Evolutionary conservation across 2,888 invertebrate genomes (phyloP).

Genomic region (Spilarctia lutea): DNA sequence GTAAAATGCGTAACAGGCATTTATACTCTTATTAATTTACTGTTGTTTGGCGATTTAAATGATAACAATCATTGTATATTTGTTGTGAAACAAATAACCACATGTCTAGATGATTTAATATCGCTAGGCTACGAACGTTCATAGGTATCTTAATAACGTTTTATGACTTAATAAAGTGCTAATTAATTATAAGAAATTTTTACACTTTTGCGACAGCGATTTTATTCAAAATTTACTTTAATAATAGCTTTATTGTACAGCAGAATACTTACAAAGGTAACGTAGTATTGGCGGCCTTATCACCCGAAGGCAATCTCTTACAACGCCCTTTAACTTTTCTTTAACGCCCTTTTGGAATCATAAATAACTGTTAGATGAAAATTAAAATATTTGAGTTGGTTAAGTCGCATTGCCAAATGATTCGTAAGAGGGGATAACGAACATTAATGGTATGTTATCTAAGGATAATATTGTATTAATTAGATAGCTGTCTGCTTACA

Average conservation of each 20-base stretch:
- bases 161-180: too few relatives aligned
- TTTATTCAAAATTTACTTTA: not conserved
- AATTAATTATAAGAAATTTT: not conserved
- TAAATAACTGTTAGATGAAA: not conserved
- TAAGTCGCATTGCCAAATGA: not conserved
- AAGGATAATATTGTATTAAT: not conserved
- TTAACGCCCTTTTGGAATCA: not conserved
- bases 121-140: not conserved
- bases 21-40: constrained; percentile 63
- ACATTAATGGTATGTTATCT: not conserved
- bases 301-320: too few relatives aligned
- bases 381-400: not conserved
- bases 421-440: not conserved
- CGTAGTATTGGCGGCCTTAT: too few relatives aligned
- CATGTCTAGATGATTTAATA: not conserved
- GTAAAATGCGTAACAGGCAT: constrained; percentile 67
- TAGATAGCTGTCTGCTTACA: constrained; percentile 31
- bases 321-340: too few relatives aligned
- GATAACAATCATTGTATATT: constrained; percentile 51
- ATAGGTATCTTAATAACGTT: not conserved
- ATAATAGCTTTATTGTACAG: too few relatives aligned
- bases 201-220: not conserved
- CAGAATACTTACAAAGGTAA: too few relatives aligned
- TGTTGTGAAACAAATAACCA: constrained; percentile 37
- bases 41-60: constrained; percentile 57